A percentile compares a stretch with the other conserved stretches of the same genome.
These are phyloP conservation scores for Dasypogon diadema DNA, from an alignment of 2,888 invertebrate genomes.

Conservation along the genomic window DNA sequence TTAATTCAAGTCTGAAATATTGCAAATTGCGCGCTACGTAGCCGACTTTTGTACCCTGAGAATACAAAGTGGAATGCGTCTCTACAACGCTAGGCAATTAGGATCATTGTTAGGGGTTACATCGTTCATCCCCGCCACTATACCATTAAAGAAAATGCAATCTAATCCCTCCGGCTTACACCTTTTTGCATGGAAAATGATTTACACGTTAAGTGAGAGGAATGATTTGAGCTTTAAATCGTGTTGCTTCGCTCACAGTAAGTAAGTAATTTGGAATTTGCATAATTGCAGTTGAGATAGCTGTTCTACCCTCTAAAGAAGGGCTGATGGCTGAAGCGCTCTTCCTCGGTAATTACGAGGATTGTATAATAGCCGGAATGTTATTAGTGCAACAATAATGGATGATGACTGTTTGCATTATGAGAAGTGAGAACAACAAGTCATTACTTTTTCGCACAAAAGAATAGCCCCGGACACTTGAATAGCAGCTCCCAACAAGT, in stretches of 20 bases:
- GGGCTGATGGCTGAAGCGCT: not conserved
- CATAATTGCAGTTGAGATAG: constrained; percentile 17
- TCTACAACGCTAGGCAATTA: constrained; percentile 31
- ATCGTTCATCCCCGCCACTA: not conserved
- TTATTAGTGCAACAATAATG: too few species aligned
- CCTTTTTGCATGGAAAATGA: constrained; percentile 8
- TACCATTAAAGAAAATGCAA: not conserved
- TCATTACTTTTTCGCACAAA: too few species aligned
- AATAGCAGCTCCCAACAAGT: too few species aligned
- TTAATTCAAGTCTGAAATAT: constrained; percentile 53
- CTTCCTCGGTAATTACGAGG: not conserved
- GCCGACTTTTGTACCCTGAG: not conserved
- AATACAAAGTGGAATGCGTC: constrained; percentile 36
- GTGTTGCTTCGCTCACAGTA: constrained; percentile 24
- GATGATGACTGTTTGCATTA: too few species aligned
- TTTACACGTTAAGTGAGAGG: constrained; percentile 13
- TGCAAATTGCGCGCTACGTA: constrained; percentile 45
- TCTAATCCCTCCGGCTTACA: constrained; percentile 13
- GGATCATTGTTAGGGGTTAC: constrained; percentile 22
- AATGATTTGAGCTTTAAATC: constrained; percentile 40
- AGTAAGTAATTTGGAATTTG: constrained; percentile 30
- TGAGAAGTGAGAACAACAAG: too few species aligned
- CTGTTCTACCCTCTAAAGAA: not conserved
- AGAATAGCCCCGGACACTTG: too few species aligned
- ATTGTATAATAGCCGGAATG: not conserved